These are phyloP conservation scores for Heteropelma amictum DNA, from an alignment of 2,888 invertebrate genomes.

Conservation along the genomic window DNA sequence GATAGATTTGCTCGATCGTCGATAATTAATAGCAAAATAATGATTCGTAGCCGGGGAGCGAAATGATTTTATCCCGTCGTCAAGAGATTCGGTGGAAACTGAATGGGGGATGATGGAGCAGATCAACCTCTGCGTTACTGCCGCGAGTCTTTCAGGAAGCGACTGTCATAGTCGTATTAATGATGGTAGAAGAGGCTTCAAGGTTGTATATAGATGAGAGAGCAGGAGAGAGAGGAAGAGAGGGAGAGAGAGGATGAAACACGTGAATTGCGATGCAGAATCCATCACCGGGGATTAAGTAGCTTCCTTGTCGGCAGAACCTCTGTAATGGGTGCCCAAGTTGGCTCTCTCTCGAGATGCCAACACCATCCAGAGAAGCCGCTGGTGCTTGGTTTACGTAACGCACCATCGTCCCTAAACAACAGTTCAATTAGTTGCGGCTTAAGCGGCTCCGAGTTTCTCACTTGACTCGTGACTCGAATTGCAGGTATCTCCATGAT, in stretches of 20 bases:
- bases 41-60: not conserved
- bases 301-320: conserved; percentile 63
- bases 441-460: conserved; percentile 69
- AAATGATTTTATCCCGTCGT: not conserved
- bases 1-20: too few species aligned
- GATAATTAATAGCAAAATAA: too few species aligned
- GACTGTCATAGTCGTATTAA: conserved; percentile 61
- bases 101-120: not conserved
- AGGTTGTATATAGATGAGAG: not conserved
- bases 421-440: conserved; percentile 71
- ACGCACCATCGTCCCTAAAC: conserved; percentile 40
- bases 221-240: too few species aligned
- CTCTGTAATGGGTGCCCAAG: conserved; percentile 64
- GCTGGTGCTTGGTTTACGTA: conserved; percentile 28
- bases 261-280: conserved; percentile 63
- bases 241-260: conserved; percentile 1
- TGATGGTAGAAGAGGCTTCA: conserved; percentile 49
- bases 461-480: conserved; percentile 67
- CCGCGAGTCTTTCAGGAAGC: conserved; percentile 9
- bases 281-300: conserved; percentile 68
- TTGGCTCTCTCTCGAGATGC: conserved; percentile 56
- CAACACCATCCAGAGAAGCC: conserved; percentile 30
- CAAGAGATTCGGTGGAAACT: too few species aligned
- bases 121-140: not conserved
- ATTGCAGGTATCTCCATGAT: conserved; percentile 61